Conservation (phyloP, 53 echinoderm and acorn worm species). For the Crossaster papposus region DNA sequence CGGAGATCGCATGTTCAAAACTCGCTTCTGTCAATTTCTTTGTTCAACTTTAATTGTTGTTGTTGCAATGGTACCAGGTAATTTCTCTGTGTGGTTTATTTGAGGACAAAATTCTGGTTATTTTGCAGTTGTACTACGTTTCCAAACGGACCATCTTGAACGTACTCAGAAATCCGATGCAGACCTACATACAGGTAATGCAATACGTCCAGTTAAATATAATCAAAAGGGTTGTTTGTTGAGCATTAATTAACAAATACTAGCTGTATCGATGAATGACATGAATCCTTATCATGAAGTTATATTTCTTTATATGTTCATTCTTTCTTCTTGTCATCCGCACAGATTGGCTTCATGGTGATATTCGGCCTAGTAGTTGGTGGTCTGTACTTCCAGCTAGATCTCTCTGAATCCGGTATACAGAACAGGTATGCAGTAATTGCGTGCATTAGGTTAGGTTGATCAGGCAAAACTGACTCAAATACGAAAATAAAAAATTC, state of each 20-base stretch:
- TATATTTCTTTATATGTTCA: not conserved
- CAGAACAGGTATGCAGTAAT: conserved; percentile 71
- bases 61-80: too few species aligned
- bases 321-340: not conserved
- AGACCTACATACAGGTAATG: conserved; percentile 73
- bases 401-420: conserved; percentile 47
- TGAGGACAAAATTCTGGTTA: not conserved
- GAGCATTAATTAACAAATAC: too few species aligned
- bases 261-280: too few species aligned
- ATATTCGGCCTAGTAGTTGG: conserved; percentile 73
- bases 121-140: conserved; percentile 64
- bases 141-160: conserved; percentile 68
- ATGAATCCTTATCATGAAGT: not conserved
- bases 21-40: too few species aligned
- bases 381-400: conserved; percentile 75
- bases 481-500: too few species aligned
- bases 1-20: too few species aligned
- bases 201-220: not conserved
- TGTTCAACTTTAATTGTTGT: too few species aligned
- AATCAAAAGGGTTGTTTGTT: too few species aligned
- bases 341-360: conserved; percentile 67
- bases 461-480: too few species aligned
- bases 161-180: conserved; percentile 68
- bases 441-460: too few species aligned
- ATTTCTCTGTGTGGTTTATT: not conserved